A percentile compares a stretch with the other conserved stretches of the same genome.
phyloP scores from a whole-genome alignment of 2,888 invertebrate genomes.

The Leptinotarsa juncta region DNA sequence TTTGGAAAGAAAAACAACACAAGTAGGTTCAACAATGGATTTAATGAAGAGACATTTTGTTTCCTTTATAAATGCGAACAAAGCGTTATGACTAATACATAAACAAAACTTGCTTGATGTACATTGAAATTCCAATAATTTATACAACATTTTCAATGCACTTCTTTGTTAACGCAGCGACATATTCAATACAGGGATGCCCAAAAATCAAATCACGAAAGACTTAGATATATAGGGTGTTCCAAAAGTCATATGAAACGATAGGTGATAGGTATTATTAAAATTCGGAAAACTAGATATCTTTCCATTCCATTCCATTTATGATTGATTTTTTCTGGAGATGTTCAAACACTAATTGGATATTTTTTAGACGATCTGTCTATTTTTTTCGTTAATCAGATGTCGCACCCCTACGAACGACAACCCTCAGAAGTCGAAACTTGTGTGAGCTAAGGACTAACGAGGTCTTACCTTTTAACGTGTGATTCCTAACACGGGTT shows the following conservation, averaged over 20 bases:
- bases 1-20: background rate
- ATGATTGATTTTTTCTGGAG: no score
- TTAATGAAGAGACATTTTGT: background rate
- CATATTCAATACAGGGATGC: background rate
- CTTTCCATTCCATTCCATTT: no score
- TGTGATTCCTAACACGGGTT: no score
- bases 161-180: background rate
- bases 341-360: no score
- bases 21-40: background rate
- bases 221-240: background rate
- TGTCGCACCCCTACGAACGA: no score
- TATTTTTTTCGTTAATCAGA: no score
- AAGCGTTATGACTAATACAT: slow-evolving; percentile 1
- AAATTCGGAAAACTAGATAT: no score
- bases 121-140: background rate
- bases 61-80: slow-evolving; percentile 2
- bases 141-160: background rate
- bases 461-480: no score
- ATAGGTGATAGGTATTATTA: no score
- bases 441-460: no score
- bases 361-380: no score
- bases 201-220: background rate
- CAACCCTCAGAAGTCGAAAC: no score
- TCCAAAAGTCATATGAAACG: background rate
- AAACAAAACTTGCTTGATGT: background rate